phyloP scores from a whole-genome alignment of 2,113 vertebrate species.

The Halcyon senegalensis region DNA sequence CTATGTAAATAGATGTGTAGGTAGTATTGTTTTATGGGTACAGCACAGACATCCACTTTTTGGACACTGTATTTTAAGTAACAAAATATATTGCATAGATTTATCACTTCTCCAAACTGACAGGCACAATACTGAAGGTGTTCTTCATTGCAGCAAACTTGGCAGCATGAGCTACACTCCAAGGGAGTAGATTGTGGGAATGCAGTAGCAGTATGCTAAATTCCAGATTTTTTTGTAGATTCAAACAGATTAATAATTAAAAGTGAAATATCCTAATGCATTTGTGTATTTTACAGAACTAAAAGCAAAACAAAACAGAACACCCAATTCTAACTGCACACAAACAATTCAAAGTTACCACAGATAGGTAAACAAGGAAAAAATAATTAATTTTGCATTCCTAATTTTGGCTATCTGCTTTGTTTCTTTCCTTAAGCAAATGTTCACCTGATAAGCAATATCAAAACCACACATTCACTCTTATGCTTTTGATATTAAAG shows the following conservation, averaged over 20 bases:
- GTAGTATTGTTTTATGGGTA: neutral
- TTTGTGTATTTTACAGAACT: neutral
- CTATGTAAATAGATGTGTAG: neutral
- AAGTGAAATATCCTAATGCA: neutral
- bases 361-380: neutral
- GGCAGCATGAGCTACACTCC: conserved; percentile 7
- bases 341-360: neutral
- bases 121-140: conserved; percentile 18
- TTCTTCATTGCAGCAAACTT: neutral
- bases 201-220: neutral
- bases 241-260: neutral
- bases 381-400: neutral
- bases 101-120: neutral
- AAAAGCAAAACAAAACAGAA: neutral
- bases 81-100: conserved; percentile 35
- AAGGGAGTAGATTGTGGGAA: neutral
- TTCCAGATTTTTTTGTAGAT: conserved; percentile 3
- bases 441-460: neutral
- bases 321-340: neutral
- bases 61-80: neutral
- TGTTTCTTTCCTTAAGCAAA: neutral
- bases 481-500: neutral
- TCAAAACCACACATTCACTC: neutral
- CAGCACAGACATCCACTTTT: neutral
- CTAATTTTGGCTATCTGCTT: neutral